Percentiles rank a stretch among this genome's conserved stretches.
Evolutionary conservation across 2,113 vertebrate genomes (phyloP).

Genomic region (Melanocharis versteri): DNA sequence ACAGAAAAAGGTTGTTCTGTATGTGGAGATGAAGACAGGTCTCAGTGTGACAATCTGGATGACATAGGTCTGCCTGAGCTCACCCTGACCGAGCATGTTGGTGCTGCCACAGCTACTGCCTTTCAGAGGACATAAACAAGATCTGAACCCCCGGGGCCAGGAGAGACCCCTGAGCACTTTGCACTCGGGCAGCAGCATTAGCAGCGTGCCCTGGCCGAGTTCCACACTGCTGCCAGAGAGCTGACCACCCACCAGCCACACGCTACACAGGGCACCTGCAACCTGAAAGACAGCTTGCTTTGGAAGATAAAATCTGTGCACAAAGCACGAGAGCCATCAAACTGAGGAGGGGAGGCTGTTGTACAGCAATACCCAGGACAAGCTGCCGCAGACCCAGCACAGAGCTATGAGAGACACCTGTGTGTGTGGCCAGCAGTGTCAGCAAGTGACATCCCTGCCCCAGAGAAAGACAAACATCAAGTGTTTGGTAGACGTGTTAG

Average conservation of each 20-base stretch:
- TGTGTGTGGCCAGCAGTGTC: neutral
- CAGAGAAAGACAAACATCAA: neutral
- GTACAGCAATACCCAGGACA: neutral
- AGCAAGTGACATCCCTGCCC: neutral
- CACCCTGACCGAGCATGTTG: neutral
- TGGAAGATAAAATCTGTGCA: neutral
- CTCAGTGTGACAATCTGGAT: neutral
- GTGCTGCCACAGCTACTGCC: neutral
- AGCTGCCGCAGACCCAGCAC: neutral
- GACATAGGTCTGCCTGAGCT: neutral
- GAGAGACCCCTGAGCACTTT: neutral
- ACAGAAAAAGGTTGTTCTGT: neutral
- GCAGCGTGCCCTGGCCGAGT: neutral
- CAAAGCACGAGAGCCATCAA: neutral
- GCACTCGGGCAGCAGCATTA: neutral
- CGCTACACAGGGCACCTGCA: neutral
- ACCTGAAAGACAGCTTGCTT: neutral
- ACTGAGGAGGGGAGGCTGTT: neutral
- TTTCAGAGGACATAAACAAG: neutral
- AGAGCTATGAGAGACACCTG: neutral
- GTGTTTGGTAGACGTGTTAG: rapidly evolving
- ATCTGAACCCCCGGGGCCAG: neutral
- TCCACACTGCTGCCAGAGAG: neutral
- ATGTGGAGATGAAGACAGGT: neutral
- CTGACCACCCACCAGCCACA: neutral